Percentiles rank a stretch among this genome's conserved stretches.
Conservation (phyloP, 2,797 vertebrate genomes). For the Amblyraja radiata region DNA sequence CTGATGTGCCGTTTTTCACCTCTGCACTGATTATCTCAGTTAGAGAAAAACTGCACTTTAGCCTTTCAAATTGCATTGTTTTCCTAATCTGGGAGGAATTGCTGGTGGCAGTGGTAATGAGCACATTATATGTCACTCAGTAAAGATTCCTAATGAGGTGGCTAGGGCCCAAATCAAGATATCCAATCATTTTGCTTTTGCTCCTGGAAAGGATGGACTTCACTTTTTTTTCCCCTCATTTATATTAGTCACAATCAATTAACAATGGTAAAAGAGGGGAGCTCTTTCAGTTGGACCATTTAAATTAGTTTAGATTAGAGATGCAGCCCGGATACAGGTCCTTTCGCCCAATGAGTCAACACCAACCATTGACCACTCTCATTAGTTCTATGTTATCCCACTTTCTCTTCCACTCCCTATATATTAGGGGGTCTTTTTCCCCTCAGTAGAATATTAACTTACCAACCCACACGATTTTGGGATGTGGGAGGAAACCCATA, state of each 20-base stretch:
- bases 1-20: background rate
- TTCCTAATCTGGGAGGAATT: background rate
- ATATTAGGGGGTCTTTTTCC: too few species aligned
- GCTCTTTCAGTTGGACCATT: background rate
- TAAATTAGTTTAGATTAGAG: background rate
- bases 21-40: background rate
- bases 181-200: background rate
- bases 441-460: too few species aligned
- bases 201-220: background rate
- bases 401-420: too few species aligned
- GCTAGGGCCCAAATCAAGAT: conserved; percentile 6
- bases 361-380: too few species aligned
- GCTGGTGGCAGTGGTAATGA: background rate
- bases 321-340: too few species aligned
- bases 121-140: background rate
- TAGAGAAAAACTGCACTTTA: background rate
- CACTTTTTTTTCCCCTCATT: background rate
- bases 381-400: too few species aligned
- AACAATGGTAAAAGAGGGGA: too few species aligned
- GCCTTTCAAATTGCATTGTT: background rate
- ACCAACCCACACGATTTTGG: too few species aligned
- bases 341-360: too few species aligned
- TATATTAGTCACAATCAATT: too few species aligned
- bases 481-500: too few species aligned
- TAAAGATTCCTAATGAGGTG: background rate